A percentile compares a stretch with the other conserved stretches of the same genome.
phyloP scores from a whole-genome alignment of 1,140 invertebrate genomes.

The Calephelis nemesis region DNA sequence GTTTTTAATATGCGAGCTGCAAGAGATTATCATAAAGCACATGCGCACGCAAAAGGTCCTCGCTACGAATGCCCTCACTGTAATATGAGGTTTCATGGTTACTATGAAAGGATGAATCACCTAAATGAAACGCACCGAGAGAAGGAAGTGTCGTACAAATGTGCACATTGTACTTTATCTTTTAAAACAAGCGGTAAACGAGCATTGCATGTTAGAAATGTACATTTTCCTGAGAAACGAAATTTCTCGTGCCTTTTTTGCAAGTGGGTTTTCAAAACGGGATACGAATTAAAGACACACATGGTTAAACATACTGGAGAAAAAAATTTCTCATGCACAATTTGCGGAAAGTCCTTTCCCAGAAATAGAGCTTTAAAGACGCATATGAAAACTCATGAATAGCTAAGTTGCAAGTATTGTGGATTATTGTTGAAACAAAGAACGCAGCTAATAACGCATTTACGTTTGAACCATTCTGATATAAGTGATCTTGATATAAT shows the following conservation, averaged over 20 bases:
- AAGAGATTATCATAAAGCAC: constrained; percentile 62
- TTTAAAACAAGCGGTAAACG: constrained; percentile 69
- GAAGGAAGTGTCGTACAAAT: constrained; percentile 59
- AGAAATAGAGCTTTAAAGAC: constrained; percentile 58
- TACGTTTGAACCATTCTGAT: constrained; percentile 41
- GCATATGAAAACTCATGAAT: constrained; percentile 58
- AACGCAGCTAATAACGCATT: constrained; percentile 37
- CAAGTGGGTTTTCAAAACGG: constrained; percentile 61
- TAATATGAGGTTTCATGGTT: constrained; percentile 56
- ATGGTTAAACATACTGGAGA: constrained; percentile 63
- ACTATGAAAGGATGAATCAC: constrained; percentile 66
- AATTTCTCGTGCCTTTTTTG: constrained; percentile 53
- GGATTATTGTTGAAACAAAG: constrained; percentile 46
- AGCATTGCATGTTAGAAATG: constrained; percentile 48
- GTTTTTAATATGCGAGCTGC: constrained; percentile 58
- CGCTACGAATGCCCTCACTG: constrained; percentile 68
- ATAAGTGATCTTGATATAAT: constrained; percentile 35
- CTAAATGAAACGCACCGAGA: constrained; percentile 61
- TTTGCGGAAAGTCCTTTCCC: constrained; percentile 67
- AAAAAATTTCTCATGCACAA: constrained; percentile 58
- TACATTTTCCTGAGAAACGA: constrained; percentile 56
- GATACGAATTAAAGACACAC: constrained; percentile 62
- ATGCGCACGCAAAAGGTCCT: constrained; percentile 56
- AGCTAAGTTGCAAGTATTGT: constrained; percentile 54
- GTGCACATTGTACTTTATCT: constrained; percentile 54